Evolutionary conservation across 37 sponge, comb jelly and placozoan species (phyloP), one percentile per base, ranked within the genome.

Genomic region (Oopsacas minuta): DNA sequence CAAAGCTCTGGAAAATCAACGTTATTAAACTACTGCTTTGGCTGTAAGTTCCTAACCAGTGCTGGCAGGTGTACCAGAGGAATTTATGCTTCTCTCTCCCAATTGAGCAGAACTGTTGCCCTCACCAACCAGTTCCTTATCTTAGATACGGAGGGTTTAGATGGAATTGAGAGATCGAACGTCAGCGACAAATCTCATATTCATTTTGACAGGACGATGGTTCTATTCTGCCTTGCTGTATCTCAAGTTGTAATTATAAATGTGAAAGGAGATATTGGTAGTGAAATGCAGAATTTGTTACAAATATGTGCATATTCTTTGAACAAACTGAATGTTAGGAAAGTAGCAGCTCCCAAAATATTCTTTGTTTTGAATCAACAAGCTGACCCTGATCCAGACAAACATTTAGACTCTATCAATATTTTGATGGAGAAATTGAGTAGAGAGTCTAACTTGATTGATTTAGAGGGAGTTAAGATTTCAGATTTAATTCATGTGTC

Each of bases 341-440:
- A 61, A 61, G 75, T 61, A 3, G 30, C 7, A 20, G 75, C 75
- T 61, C 75, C 75, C 17, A 61, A 61, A 61, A 61, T 61, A 12
- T 61, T 61, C 75, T 61, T 61, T 61, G 75, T 61, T 12, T 34
- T 61, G 32, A 61, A 61, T 61, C 75, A 61, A 61, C 75, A 61
- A 25, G 75, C 75, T 32, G 75, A 61, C 28, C 75, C 75, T 32
- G 75, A 61, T 61, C 75, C 75, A 20, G 22, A 12, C 28, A 61
- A 61, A 61, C 75, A 61, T 12, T 61, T 61, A 61, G 28, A 34
- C 7, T 61, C 75, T 5, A 61, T 61, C 17, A 61, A 61, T n/a
- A 61, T 3, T 61, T 34, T 61, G 7, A 32, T 61, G 75, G 75
- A 61, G 22, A 61, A 61, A 61, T 34, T 61, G 17, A 61, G 28